Conservation (phyloP, 2,113 vertebrate genomes). For the Rhabdomys dilectus region DNA sequence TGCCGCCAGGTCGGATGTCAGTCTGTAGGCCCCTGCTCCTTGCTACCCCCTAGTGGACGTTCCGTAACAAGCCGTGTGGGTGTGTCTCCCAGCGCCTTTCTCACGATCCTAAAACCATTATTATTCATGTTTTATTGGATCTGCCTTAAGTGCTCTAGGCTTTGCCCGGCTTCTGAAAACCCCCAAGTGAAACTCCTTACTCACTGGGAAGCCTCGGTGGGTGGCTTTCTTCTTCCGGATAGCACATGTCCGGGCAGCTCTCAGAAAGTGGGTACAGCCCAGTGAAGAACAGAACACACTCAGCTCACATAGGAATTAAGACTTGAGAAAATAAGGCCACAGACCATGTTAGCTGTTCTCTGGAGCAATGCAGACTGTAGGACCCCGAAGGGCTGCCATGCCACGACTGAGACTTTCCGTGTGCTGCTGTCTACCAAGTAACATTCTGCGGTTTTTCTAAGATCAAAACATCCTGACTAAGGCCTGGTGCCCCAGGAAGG, state of each 20-base stretch:
- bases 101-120: constrained; percentile 67
- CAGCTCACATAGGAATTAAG: background rate
- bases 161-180: constrained; percentile 65
- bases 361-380: background rate
- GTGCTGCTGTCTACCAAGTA: no score
- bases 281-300: background rate
- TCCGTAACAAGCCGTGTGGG: background rate
- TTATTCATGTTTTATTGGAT: constrained; percentile 31
- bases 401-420: no score
- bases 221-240: constrained; percentile 14
- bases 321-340: background rate
- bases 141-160: constrained; percentile 38
- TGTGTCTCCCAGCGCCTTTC: constrained; percentile 44
- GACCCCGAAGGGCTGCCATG: no score
- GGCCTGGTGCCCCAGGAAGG: no score
- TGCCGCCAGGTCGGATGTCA: accelerated
- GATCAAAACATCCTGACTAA: no score
- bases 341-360: background rate
- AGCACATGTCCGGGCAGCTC: constrained; percentile 55
- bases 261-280: background rate
- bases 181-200: constrained; percentile 77
- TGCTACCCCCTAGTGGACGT: background rate
- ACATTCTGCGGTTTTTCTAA: no score
- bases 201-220: constrained; percentile 65
- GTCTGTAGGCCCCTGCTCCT: background rate